These are phyloP conservation scores for Daktulosphaira vitifoliae DNA, from an alignment of 1,140 invertebrate species.

Conservation along the genomic window DNA sequence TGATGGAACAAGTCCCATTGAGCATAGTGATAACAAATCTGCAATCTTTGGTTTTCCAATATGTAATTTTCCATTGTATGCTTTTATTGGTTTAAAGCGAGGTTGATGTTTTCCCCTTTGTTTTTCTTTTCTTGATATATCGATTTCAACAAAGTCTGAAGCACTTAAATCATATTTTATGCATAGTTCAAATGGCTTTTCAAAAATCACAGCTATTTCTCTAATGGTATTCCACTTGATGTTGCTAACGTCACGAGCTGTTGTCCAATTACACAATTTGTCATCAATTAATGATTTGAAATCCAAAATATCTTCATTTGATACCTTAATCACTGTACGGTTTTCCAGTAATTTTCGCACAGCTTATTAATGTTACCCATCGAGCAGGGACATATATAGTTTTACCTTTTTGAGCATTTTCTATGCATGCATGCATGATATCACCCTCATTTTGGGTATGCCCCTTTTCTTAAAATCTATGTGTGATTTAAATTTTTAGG, in stretches of 20 bases:
- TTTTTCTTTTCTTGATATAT: background rate
- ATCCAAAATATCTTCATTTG: constrained; percentile 2
- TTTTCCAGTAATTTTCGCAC: background rate
- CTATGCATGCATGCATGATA: background rate
- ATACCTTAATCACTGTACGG: background rate
- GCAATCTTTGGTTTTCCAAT: background rate
- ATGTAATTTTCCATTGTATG: background rate
- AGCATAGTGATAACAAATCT: background rate
- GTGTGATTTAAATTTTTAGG: background rate
- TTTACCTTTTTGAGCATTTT: constrained; percentile 3
- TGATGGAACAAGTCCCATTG: background rate
- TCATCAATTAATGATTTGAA: too few relatives aligned
- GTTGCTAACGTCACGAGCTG: background rate
- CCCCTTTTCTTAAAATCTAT: background rate
- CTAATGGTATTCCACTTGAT: background rate
- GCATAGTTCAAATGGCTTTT: background rate
- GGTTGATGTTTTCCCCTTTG: background rate
- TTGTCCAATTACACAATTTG: background rate
- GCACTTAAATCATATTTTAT: background rate
- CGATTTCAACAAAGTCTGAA: background rate
- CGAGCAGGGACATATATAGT: background rate
- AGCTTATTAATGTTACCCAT: constrained; percentile 23
- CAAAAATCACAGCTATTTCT: background rate
- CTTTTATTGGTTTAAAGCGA: background rate
- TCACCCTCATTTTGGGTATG: background rate